Percentiles rank a stretch among this genome's conserved stretches.
These are phyloP conservation scores for Heterohyrax brucei DNA, from an alignment of 2,797 vertebrate genomes.

Conservation along the genomic window DNA sequence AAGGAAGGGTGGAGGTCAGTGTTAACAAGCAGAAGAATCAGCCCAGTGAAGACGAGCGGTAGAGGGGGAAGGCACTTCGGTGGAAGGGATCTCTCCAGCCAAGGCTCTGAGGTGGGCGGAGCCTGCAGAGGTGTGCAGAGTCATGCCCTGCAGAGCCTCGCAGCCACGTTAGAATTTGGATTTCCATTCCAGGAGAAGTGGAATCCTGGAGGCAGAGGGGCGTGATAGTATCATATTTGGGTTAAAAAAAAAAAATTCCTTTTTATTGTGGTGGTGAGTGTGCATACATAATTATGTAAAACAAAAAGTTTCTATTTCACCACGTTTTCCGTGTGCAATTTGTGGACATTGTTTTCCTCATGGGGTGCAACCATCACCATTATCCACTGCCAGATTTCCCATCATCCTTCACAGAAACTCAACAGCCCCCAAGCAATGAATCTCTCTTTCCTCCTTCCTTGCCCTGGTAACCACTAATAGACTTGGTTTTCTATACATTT, in stretches of 20 bases:
- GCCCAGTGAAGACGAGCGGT: neutral
- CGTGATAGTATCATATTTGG: fast-evolving
- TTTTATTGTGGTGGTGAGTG: no score
- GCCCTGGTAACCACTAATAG: neutral
- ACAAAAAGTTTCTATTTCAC: neutral
- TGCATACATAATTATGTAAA: no score
- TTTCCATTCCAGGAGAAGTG: neutral
- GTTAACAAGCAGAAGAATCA: neutral
- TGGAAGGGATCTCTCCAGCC: neutral
- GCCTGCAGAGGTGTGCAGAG: neutral
- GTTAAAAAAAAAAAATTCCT: neutral
- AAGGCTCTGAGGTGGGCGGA: neutral
- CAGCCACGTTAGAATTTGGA: neutral
- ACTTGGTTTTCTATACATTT: neutral
- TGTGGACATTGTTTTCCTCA: neutral
- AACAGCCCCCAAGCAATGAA: neutral
- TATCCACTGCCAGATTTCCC: neutral
- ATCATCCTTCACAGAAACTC: neutral
- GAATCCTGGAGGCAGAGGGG: neutral
- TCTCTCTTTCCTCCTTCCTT: neutral
- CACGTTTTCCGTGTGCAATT: neutral
- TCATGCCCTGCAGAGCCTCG: neutral
- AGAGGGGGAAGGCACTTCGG: neutral
- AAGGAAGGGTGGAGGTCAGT: neutral
- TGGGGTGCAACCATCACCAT: neutral